These are phyloP conservation scores for Heterotis niloticus DNA, from an alignment of 2,113 vertebrate species.

Conservation along the genomic window DNA sequence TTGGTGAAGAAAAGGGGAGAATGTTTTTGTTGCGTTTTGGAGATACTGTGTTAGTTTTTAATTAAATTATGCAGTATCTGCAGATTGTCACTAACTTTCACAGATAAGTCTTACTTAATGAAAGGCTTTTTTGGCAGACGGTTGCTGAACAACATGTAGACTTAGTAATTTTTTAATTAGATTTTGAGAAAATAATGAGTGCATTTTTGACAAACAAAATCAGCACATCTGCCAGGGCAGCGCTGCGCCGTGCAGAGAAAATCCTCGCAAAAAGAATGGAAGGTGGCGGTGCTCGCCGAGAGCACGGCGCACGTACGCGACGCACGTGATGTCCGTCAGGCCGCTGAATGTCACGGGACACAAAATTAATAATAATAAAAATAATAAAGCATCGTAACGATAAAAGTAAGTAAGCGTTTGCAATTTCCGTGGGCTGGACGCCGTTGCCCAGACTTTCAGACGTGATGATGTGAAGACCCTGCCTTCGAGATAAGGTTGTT, in stretches of 20 bases:
- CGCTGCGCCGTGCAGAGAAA: not conserved
- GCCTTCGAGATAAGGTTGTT: no score
- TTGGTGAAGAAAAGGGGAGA: not conserved
- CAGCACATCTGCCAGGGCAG: slow-evolving; percentile 14
- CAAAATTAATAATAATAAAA: no score
- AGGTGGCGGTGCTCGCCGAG: no score
- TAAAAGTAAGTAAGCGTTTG: no score
- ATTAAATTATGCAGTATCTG: slow-evolving; percentile 26
- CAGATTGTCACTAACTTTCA: slow-evolving; percentile 17
- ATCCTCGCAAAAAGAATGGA: not conserved
- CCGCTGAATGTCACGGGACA: no score
- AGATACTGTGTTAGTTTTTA: slow-evolving; percentile 10
- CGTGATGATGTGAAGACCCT: no score
- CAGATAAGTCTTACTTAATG: slow-evolving; percentile 31
- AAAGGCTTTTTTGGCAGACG: slow-evolving; percentile 22
- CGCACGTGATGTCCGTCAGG: no score
- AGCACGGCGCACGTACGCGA: no score
- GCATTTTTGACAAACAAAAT: slow-evolving; percentile 11
- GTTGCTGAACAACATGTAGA: slow-evolving; percentile 12
- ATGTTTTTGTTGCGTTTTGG: not conserved
- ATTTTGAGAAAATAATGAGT: slow-evolving; percentile 26
- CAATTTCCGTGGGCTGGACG: no score
- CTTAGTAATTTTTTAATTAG: slow-evolving; percentile 25
- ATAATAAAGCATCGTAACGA: no score
- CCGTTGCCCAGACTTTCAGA: no score